phyloP scores from a whole-genome alignment of 2,888 invertebrate genomes.

The Prosapia bicincta region DNA sequence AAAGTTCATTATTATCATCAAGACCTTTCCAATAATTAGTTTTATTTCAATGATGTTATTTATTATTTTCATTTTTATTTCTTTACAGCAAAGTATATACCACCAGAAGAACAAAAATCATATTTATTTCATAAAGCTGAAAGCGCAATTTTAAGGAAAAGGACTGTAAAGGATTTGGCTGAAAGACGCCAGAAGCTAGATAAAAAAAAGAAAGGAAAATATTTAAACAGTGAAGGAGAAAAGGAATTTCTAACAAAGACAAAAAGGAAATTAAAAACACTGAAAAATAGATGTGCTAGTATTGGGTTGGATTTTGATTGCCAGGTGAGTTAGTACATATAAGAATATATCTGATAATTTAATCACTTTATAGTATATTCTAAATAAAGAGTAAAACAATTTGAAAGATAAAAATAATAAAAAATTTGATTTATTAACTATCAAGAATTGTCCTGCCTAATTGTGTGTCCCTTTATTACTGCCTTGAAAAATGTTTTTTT shows the following conservation, averaged over 20 bases:
- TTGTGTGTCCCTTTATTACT: no score
- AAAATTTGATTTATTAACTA: no score
- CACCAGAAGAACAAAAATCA: conserved; percentile 60
- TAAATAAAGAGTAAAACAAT: no score
- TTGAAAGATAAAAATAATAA: no score
- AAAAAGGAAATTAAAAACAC: neutral
- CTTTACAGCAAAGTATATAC: conserved; percentile 56
- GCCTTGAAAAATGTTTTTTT: no score
- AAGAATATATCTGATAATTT: no score
- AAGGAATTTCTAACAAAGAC: neutral
- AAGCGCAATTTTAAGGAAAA: neutral
- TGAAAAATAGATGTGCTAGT: neutral
- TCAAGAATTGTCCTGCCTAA: no score
- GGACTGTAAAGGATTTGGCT: neutral
- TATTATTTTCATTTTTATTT: neutral
- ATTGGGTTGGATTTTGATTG: neutral
- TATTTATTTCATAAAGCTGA: conserved; percentile 49
- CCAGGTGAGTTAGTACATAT: conserved; percentile 4
- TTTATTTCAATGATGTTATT: no score
- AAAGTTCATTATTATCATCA: no score
- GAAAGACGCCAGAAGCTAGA: neutral
- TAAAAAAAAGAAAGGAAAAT: neutral
- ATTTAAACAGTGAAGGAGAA: neutral
- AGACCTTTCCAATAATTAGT: no score
- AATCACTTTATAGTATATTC: no score